These are phyloP conservation scores for Meteorus cinctellus DNA, from an alignment of 2,888 invertebrate genomes.

Conservation along the genomic window DNA sequence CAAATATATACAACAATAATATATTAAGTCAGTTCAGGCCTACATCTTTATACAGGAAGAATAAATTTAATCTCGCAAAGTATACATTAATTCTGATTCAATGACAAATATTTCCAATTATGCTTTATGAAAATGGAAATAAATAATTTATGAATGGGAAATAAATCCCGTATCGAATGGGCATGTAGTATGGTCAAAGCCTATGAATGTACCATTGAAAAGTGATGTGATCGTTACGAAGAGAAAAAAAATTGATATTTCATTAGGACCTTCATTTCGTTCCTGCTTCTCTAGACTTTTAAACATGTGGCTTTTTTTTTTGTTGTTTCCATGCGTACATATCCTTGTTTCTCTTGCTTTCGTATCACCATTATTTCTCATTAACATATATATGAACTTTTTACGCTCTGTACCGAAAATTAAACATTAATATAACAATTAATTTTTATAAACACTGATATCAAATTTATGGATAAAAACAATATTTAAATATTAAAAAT, in stretches of 20 bases:
- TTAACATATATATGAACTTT: not conserved
- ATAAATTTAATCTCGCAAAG: conserved; percentile 35
- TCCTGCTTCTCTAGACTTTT: not conserved
- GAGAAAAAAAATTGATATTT: not conserved
- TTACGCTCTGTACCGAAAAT: not conserved
- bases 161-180: not conserved
- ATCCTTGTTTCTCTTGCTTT: not conserved
- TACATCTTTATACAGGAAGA: conserved; percentile 50
- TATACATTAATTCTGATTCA: not conserved
- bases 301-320: not conserved
- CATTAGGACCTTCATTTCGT: not conserved
- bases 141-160: not conserved
- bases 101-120: not conserved
- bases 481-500: not conserved
- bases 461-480: not conserved
- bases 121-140: not conserved
- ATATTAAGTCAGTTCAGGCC: conserved; percentile 64
- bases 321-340: not conserved
- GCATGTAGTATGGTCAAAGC: not conserved
- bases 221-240: not conserved
- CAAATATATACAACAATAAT: conserved; percentile 65
- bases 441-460: not conserved
- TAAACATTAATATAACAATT: not conserved
- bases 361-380: not conserved
- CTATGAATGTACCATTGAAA: not conserved